Conservation (phyloP, 2,113 vertebrate species). For the Pachycephala philippinensis region DNA sequence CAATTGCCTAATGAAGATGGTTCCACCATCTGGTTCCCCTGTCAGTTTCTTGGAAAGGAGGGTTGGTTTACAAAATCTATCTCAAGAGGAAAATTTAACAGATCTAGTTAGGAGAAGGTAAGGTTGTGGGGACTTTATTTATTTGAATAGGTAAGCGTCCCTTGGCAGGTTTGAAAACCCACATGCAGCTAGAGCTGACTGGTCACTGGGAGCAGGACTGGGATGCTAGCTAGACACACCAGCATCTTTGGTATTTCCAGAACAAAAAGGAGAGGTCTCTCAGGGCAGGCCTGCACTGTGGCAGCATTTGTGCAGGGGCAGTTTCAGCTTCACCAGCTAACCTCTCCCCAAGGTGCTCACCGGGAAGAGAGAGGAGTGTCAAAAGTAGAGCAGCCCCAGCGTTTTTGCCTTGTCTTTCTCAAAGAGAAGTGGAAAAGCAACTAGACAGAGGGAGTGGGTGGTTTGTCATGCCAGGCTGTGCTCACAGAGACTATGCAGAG, state of each 20-base stretch:
- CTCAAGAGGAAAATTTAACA: background rate
- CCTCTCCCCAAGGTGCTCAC: background rate
- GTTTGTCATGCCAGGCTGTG: background rate
- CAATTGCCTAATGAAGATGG: background rate
- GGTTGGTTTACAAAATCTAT: background rate
- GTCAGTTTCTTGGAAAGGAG: background rate
- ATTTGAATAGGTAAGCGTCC: background rate
- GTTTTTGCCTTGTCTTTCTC: background rate
- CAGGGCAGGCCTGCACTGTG: background rate
- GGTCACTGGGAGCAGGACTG: background rate
- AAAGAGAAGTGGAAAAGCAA: background rate
- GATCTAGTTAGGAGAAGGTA: background rate
- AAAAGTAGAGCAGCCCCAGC: background rate
- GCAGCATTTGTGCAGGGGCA: background rate
- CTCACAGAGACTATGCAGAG: background rate
- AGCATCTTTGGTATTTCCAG: background rate
- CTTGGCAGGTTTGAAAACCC: background rate
- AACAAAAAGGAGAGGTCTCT: background rate
- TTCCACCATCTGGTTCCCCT: background rate
- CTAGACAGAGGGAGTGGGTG: background rate
- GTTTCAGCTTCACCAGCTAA: background rate
- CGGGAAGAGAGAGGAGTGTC: fast-evolving
- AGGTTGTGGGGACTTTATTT: background rate
- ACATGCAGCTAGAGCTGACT: background rate
- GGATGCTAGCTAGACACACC: background rate